Evolutionary conservation across 2,113 vertebrate genomes (phyloP).

Genomic region (Cheilinus undulatus): DNA sequence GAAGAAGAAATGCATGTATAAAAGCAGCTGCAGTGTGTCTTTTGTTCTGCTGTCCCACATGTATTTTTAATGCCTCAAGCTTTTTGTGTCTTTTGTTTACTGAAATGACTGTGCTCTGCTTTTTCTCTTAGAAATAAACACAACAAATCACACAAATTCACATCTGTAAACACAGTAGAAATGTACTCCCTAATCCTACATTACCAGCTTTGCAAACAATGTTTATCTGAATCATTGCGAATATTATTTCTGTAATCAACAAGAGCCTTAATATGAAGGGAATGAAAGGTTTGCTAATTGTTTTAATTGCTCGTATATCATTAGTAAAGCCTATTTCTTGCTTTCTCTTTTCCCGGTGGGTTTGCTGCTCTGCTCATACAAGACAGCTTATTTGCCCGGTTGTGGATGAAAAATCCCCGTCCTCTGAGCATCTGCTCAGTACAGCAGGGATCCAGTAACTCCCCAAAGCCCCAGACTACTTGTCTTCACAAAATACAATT

Average conservation of each 20-base stretch:
- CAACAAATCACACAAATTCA: slow-evolving; percentile 11
- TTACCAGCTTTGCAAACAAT: background rate
- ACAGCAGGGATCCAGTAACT: slow-evolving; percentile 44
- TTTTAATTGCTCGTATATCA: slow-evolving; percentile 56
- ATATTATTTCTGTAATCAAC: slow-evolving; percentile 7
- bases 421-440: slow-evolving; percentile 59
- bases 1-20: background rate
- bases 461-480: slow-evolving; percentile 54
- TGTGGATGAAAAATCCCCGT: slow-evolving; percentile 52
- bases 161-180: background rate
- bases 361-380: slow-evolving; percentile 45
- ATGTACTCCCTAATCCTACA: slow-evolving; percentile 6
- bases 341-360: slow-evolving; percentile 12
- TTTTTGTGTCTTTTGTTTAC: slow-evolving; percentile 6
- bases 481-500: slow-evolving; percentile 55
- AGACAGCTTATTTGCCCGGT: slow-evolving; percentile 55
- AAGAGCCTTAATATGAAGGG: slow-evolving; percentile 13
- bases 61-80: slow-evolving; percentile 1
- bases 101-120: background rate
- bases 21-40: background rate
- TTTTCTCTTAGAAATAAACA: slow-evolving; percentile 3
- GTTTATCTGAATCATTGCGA: background rate
- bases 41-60: background rate
- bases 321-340: slow-evolving; percentile 17
- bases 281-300: slow-evolving; percentile 38